Evolutionary conservation across 2,888 invertebrate genomes (phyloP), one percentile per base, ranked within the genome.

Genomic region (Trachelus troglodyta): DNA sequence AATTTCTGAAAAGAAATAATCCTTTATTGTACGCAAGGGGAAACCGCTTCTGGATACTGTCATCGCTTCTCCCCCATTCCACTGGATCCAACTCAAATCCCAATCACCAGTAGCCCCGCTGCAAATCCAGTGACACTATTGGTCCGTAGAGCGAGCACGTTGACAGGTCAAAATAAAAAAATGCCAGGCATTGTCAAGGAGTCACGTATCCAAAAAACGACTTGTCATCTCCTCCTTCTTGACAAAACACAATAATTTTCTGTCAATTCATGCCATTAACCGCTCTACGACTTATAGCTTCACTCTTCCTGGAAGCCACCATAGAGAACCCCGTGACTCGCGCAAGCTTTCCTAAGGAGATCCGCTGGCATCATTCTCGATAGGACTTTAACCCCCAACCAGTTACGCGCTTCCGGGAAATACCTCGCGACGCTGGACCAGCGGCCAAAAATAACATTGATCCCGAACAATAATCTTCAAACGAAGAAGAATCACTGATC

Each of bases 161-260:
- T 83, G 85, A 80, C 80, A 80, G 78, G 80, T 82, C 79, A 73
- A 80, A 83, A 83, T 56, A 56, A 56, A 56, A 56, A 56, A 56
- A 56, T 56, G 77, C 80, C 82, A 80, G 75, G 81, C 81, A 85
- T 85, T 85, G 86, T 87, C 77, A 84, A 76, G 80, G 79, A 83
- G 84, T 87, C 85, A 85, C 85, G 86, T 80, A 76, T 76, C 74
- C 23, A 77, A 80, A 82, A 85, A 85, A 74, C 83, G 83, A 83
- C 85, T 79, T 85, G 86, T 86, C 86, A 86, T 85, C 82, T 79
- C 81, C 73, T 76, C 81, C 80, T 79, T 79, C 76, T 78, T 76
- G 78, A 78, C 75, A 76, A 71, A 76, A 78, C 78, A 82, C 81
- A 56, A 79, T 81, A 81, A 77, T 81, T 85, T 85, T 82, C 76